phyloP scores from a whole-genome alignment of 1,140 invertebrate species.

The Drosophila virilis region DNA sequence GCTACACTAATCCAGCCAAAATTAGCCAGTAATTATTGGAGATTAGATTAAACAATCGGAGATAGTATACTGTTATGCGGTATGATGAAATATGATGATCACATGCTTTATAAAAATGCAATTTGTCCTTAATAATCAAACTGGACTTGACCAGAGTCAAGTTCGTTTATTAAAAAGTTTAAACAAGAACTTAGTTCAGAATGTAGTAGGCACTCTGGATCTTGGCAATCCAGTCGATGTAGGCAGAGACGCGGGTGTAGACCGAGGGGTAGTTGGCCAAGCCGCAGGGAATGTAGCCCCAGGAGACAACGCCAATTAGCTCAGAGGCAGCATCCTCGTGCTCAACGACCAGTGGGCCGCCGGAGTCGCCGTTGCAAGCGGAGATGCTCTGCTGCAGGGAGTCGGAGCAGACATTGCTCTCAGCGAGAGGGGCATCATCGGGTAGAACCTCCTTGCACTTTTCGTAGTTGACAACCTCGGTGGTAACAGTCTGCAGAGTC shows the following conservation, averaged over 20 bases:
- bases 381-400: conserved; percentile 86
- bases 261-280: conserved; percentile 87
- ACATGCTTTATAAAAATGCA: conserved; percentile 11
- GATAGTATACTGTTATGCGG: background rate
- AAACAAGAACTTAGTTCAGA: conserved; percentile 51
- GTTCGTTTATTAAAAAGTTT: conserved; percentile 16
- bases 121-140: background rate
- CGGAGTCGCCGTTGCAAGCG: conserved; percentile 89
- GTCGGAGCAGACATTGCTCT: conserved; percentile 87
- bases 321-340: conserved; percentile 54
- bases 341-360: conserved; percentile 87
- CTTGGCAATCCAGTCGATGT: conserved; percentile 82
- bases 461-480: conserved; percentile 77
- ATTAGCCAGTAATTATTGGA: background rate
- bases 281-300: conserved; percentile 90
- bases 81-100: background rate
- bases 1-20: background rate
- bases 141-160: conserved; percentile 21
- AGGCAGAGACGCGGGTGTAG: conserved; percentile 88
- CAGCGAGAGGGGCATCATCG: conserved; percentile 70
- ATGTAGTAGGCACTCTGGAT: conserved; percentile 65
- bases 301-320: conserved; percentile 90
- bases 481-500: conserved; percentile 81
- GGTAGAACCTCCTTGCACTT: conserved; percentile 55
- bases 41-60: background rate